phyloP scores from a whole-genome alignment of 2,113 vertebrate genomes.

The Haemorhous mexicanus region DNA sequence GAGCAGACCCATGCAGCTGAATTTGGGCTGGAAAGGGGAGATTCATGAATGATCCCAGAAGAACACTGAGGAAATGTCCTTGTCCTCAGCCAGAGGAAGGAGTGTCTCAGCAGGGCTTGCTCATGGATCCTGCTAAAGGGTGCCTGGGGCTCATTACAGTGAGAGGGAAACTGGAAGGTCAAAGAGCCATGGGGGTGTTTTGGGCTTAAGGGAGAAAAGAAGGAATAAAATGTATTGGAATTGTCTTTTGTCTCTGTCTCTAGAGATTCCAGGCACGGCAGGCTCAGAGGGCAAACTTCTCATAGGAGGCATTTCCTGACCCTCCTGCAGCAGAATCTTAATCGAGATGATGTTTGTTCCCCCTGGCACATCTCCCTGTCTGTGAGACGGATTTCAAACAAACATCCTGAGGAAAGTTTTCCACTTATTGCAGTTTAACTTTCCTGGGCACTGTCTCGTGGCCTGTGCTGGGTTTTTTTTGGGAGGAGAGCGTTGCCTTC shows the following conservation, averaged over 20 bases:
- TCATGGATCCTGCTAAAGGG: neutral
- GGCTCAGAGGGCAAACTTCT: neutral
- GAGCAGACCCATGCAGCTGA: neutral
- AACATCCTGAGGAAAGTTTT: neutral
- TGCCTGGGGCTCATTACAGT: constrained; percentile 30
- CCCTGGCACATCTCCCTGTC: neutral
- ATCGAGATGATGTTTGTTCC: neutral
- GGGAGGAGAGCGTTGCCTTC: neutral
- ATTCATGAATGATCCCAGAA: neutral
- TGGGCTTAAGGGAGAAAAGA: neutral
- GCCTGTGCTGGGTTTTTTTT: neutral
- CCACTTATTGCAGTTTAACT: neutral
- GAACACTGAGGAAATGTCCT: neutral
- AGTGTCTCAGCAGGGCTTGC: neutral
- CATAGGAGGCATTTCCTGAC: neutral
- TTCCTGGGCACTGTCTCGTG: neutral
- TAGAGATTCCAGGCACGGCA: neutral
- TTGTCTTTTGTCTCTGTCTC: neutral
- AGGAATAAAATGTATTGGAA: neutral
- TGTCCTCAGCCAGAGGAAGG: neutral
- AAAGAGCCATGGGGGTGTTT: neutral
- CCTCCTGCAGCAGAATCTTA: neutral
- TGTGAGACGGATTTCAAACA: neutral
- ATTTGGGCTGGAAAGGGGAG: neutral
- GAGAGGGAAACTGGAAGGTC: constrained; percentile 30